phyloP scores from a whole-genome alignment of 2,888 invertebrate species.

The Caenorhabditis sinica region DNA sequence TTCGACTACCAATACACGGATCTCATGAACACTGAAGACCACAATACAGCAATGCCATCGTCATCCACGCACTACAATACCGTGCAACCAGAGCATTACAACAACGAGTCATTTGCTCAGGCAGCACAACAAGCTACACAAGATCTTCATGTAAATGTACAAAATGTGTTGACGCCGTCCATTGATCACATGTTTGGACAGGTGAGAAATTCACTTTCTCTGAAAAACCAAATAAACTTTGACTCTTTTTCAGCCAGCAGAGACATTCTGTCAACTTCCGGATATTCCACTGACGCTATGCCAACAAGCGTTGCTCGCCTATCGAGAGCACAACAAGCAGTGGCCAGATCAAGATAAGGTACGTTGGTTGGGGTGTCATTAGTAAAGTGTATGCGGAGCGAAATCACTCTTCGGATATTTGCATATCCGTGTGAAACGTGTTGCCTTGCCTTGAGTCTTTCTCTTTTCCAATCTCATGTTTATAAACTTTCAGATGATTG shows the following conservation, averaged over 20 bases:
- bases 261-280: slow-evolving; percentile 44
- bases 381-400: neutral
- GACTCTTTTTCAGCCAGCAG: slow-evolving; percentile 45
- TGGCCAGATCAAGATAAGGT: slow-evolving; percentile 70
- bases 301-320: slow-evolving; percentile 70
- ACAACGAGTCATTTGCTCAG: slow-evolving; percentile 47
- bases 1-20: slow-evolving; percentile 60
- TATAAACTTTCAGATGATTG: slow-evolving; percentile 61
- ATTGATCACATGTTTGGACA: slow-evolving; percentile 63
- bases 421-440: neutral
- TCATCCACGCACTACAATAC: slow-evolving; percentile 26
- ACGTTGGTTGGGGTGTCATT: slow-evolving; percentile 4
- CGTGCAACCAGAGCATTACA: slow-evolving; percentile 26
- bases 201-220: slow-evolving; percentile 11
- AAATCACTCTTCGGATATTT: too few relatives aligned
- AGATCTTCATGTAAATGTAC: slow-evolving; percentile 66
- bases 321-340: slow-evolving; percentile 66
- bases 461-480: too few relatives aligned
- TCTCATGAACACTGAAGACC: slow-evolving; percentile 51
- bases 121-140: slow-evolving; percentile 67
- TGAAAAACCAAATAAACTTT: too few relatives aligned
- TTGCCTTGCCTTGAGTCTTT: neutral
- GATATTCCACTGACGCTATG: slow-evolving; percentile 67
- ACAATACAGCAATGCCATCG: slow-evolving; percentile 35
- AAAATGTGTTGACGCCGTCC: slow-evolving; percentile 55